Base-by-base conservation (phyloP, 2,113 vertebrate genomes). In the Syrmaticus mikado region DNA sequence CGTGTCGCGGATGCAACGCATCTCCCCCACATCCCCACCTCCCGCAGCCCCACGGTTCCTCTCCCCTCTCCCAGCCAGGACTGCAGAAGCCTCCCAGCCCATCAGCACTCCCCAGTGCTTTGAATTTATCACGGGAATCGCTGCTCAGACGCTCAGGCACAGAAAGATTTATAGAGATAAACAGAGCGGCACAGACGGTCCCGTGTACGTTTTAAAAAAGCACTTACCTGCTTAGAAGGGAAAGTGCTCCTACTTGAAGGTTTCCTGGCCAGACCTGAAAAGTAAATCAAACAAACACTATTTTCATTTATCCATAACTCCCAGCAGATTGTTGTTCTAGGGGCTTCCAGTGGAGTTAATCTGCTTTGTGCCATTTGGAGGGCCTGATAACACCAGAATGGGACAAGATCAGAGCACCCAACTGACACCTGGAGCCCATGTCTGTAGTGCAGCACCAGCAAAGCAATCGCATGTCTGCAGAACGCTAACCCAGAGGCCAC, bases 211-310 rank as follows among this genome's bases (percentile, higher is more conserved):
- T 88, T 82, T 61, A 2, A 82, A 85, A 81, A 87, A 74, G 64
- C 81, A 92, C 92, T 92, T 88, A 92, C 80, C 80, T 90, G 94
- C 87, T 90, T 71, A 79, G 87, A 90, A 85, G 67, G 87, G 52
- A 85, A 85, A 95, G 84, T 85, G 90, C 87, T 92, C 87, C 92
- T 82, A 52, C 90, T 88, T 62, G 90, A 79, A 85, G 76, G 62
- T 52, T 88, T 88, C 86, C 87, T 78, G 92, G 87, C 87, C 92
- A 85, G 87, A 62, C 71, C 92, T 71, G 90, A 79, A 27, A 46
- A 85, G 80, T 57, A 88, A 94, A 90, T 82, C 84, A 82, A 91
- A 90, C 94, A 90, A 90, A 50, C n/a, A 19, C 41, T 82, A 75
- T 92, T 90, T 88, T 76, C 77, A 72, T 79, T 85, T 94, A 67